Evolutionary conservation across 2,797 vertebrate species (phyloP).

Genomic region (Poeciliopsis turneri): DNA sequence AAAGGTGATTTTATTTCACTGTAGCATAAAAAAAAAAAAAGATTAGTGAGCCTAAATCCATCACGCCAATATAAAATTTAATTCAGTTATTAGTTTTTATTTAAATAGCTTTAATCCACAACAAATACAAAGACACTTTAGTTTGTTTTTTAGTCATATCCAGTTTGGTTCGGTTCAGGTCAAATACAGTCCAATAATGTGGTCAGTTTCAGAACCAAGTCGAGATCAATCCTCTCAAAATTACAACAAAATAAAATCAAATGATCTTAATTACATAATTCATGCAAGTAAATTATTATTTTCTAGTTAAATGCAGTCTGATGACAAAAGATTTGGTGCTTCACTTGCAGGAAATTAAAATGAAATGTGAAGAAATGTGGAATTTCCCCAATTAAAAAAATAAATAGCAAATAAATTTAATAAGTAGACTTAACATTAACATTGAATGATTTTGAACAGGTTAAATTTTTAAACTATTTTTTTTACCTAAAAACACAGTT

Average conservation of each 20-base stretch:
- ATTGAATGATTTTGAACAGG: background rate
- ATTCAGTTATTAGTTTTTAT: background rate
- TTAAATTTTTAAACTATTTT: background rate
- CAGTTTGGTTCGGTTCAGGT: background rate
- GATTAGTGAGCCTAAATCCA: background rate
- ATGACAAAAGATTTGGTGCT: background rate
- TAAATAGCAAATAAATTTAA: background rate
- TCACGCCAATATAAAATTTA: background rate
- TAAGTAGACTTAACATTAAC: background rate
- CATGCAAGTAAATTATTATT: background rate
- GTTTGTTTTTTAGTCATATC: background rate
- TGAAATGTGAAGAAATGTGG: background rate
- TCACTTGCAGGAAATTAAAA: background rate
- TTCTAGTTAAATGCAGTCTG: background rate
- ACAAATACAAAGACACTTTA: background rate
- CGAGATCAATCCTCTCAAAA: background rate
- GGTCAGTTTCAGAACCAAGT: background rate
- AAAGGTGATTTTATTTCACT: conserved; percentile 25
- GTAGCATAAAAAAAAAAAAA: background rate
- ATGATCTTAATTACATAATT: background rate
- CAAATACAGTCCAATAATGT: background rate
- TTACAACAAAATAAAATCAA: no score
- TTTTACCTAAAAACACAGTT: background rate
- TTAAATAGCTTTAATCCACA: background rate
- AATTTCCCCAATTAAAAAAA: background rate